phyloP scores from a whole-genome alignment of 37 sponge, comb jelly and placozoan species.

The Bolinopsis microptera region DNA sequence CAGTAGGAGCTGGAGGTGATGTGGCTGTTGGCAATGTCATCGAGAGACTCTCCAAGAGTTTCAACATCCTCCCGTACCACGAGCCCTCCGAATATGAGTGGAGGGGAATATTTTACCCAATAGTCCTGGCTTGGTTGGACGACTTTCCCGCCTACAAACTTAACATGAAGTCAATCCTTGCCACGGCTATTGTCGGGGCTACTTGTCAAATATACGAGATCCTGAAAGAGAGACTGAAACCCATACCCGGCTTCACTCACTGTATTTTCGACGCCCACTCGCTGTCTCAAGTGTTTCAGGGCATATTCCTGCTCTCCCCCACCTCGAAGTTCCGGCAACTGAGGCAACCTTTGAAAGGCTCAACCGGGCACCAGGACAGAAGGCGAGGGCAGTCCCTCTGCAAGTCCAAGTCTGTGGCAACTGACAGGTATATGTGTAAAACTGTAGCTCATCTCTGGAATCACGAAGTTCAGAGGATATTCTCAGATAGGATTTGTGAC shows the following conservation, averaged over 20 bases:
- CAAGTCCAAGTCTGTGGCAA: not conserved
- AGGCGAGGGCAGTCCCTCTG: not conserved
- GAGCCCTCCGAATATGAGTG: slow-evolving; percentile 8
- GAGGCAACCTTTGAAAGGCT: not conserved
- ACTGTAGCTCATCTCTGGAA: slow-evolving; percentile 46
- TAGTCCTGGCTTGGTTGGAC: slow-evolving; percentile 50
- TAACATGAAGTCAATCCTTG: slow-evolving; percentile 24
- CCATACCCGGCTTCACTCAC: slow-evolving; percentile 37
- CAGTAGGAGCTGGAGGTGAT: not conserved
- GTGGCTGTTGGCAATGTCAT: slow-evolving; percentile 40
- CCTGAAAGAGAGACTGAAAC: slow-evolving; percentile 7
- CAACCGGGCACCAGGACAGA: not conserved
- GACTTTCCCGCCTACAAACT: slow-evolving; percentile 56
- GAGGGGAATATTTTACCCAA: slow-evolving; percentile 50
- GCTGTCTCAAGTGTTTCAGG: slow-evolving; percentile 56
- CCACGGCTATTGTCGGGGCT: slow-evolving; percentile 22
- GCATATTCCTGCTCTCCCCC: slow-evolving; percentile 57
- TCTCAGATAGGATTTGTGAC: not conserved
- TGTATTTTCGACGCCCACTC: slow-evolving; percentile 55
- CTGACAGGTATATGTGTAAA: not conserved
- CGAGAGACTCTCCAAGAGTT: slow-evolving; percentile 15
- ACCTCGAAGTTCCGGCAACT: slow-evolving; percentile 49
- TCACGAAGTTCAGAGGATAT: slow-evolving; percentile 54
- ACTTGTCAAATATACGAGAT: slow-evolving; percentile 13
- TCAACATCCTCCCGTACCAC: slow-evolving; percentile 24